Evolutionary conservation across 2,797 vertebrate genomes (phyloP).

Genomic region (Sebastes flavidus): DNA sequence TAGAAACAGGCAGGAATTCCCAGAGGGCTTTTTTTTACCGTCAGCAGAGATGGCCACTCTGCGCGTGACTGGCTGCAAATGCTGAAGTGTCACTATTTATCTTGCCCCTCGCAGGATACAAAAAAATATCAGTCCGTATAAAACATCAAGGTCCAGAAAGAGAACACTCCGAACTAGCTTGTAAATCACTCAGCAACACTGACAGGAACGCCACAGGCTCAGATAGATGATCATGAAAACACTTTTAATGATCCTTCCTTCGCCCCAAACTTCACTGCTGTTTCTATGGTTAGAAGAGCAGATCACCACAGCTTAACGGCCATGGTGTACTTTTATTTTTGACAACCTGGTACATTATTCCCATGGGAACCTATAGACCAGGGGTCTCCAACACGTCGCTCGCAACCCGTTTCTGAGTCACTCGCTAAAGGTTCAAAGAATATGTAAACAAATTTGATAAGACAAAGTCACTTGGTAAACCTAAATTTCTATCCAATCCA

Average conservation of each 20-base stretch:
- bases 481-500: neutral
- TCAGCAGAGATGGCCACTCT: conserved; percentile 2
- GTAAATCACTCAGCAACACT: conserved; percentile 29
- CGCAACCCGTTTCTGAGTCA: too few relatives aligned
- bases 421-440: too few relatives aligned
- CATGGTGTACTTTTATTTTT: neutral
- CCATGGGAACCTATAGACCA: neutral
- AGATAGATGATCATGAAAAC: neutral
- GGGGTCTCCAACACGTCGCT: too few relatives aligned
- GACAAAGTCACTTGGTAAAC: too few relatives aligned
- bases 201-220: neutral
- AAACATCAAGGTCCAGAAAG: conserved; percentile 40
- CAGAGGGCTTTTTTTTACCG: conserved; percentile 42
- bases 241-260: neutral
- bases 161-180: conserved; percentile 21
- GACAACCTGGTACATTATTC: neutral
- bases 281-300: neutral
- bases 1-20: conserved; percentile 42
- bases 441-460: too few relatives aligned
- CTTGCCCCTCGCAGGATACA: conserved; percentile 17
- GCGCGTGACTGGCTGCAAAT: conserved; percentile 19
- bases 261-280: neutral
- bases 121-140: conserved; percentile 31
- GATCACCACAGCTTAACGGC: neutral
- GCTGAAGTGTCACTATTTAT: conserved; percentile 54